Percentiles rank a stretch among this genome's conserved stretches.
phyloP scores from a whole-genome alignment of 35 echinoderm and acorn worm species.

The Nesometra sesokonis region DNA sequence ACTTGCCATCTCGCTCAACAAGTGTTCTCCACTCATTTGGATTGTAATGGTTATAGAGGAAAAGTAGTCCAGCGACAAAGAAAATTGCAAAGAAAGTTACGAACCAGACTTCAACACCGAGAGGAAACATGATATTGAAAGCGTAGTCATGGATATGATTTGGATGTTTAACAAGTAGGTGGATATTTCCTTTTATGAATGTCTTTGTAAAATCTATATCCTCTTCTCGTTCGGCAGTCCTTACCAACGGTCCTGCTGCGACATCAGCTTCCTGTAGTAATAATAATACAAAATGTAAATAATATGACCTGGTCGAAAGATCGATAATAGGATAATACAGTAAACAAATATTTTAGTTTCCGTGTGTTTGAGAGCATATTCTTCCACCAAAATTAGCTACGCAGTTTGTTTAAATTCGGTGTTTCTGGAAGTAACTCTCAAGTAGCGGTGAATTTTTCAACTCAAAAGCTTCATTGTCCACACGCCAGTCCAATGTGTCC shows the following conservation, averaged over 20 bases:
- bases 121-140: conserved; percentile 76
- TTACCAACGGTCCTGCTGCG: conserved; percentile 78
- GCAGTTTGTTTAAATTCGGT: too few species aligned
- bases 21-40: conserved; percentile 86
- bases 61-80: conserved; percentile 55
- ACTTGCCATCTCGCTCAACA: conserved; percentile 21
- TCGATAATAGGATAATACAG: too few species aligned
- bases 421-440: too few species aligned
- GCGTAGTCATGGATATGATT: conserved; percentile 60
- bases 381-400: too few species aligned
- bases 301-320: neutral
- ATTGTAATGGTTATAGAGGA: conserved; percentile 69
- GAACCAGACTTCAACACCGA: conserved; percentile 87
- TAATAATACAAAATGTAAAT: neutral
- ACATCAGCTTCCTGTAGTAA: conserved; percentile 73
- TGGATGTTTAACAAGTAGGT: conserved; percentile 80
- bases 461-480: too few species aligned
- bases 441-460: too few species aligned
- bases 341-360: too few species aligned
- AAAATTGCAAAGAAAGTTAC: conserved; percentile 70
- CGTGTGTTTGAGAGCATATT: too few species aligned
- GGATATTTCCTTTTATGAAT: conserved; percentile 72
- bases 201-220: conserved; percentile 84
- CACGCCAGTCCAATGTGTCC: too few species aligned
- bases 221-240: conserved; percentile 56